A percentile compares a stretch with the other conserved stretches of the same genome.
phyloP scores from a whole-genome alignment of 2,888 invertebrate genomes.

The Eupeodes latifasciatus region DNA sequence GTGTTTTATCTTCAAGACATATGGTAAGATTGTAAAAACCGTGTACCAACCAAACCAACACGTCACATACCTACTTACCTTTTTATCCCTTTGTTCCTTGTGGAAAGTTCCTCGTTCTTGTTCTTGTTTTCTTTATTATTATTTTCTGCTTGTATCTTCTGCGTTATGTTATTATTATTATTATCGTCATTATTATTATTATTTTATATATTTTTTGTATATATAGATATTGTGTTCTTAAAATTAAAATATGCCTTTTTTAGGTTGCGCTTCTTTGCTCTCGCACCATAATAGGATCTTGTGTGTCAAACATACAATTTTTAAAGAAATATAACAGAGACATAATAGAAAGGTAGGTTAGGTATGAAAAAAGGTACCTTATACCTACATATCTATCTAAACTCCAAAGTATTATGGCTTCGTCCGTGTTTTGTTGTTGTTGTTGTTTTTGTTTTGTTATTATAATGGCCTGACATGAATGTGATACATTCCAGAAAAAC shows the following conservation, averaged over 20 bases:
- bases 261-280: slow-evolving; percentile 44
- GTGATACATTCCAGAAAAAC: slow-evolving; percentile 79
- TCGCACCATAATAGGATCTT: slow-evolving; percentile 67
- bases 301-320: slow-evolving; percentile 52
- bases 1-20: slow-evolving; percentile 67
- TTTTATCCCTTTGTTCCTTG: slow-evolving; percentile 58
- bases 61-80: slow-evolving; percentile 19
- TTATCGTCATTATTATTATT: slow-evolving; percentile 39
- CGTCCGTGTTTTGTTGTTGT: slow-evolving; percentile 49
- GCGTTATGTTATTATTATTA: slow-evolving; percentile 54
- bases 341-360: slow-evolving; percentile 69
- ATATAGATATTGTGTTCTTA: slow-evolving; percentile 57
- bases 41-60: slow-evolving; percentile 4
- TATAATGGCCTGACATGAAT: slow-evolving; percentile 80
- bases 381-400: slow-evolving; percentile 56
- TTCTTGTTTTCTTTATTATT: background rate
- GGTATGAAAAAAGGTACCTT: slow-evolving; percentile 42
- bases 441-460: slow-evolving; percentile 78
- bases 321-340: background rate
- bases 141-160: slow-evolving; percentile 39
- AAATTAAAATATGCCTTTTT: slow-evolving; percentile 73
- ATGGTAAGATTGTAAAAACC: slow-evolving; percentile 63
- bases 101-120: slow-evolving; percentile 63
- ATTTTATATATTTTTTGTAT: slow-evolving; percentile 26
- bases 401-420: slow-evolving; percentile 68